These are phyloP conservation scores for Crypturellus undulatus DNA, from an alignment of 2,113 vertebrate genomes.

Conservation along the genomic window DNA sequence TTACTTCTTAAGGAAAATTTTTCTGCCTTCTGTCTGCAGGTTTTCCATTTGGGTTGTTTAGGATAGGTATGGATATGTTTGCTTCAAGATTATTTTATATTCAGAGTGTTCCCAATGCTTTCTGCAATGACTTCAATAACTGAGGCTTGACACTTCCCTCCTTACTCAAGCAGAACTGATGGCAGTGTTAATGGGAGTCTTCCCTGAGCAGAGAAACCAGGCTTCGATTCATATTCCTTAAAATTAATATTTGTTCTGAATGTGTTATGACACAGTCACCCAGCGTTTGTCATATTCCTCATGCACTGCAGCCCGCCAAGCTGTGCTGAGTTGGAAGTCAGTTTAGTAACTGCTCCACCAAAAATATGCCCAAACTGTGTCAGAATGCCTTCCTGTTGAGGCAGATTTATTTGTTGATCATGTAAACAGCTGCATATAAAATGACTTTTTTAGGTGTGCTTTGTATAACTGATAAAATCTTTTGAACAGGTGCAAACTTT, in stretches of 20 bases:
- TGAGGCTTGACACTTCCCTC: neutral
- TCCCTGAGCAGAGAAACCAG: neutral
- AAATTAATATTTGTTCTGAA: slow-evolving; percentile 18
- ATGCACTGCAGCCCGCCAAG: neutral
- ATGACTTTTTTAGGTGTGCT: neutral
- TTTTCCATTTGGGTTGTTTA: neutral
- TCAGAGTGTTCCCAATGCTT: neutral
- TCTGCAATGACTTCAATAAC: neutral
- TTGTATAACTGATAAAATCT: neutral
- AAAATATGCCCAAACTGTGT: neutral
- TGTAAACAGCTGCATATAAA: neutral
- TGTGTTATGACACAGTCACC: neutral
- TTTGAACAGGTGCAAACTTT: neutral
- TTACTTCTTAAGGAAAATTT: slow-evolving; percentile 8
- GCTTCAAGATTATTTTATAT: neutral
- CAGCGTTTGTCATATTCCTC: neutral
- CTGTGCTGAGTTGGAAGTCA: slow-evolving; percentile 16
- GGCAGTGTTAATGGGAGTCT: neutral
- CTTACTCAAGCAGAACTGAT: neutral
- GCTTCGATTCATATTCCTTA: neutral
- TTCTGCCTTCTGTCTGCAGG: neutral
- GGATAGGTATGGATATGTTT: neutral
- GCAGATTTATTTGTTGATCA: neutral
- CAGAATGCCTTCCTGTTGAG: neutral
- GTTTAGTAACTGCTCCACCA: neutral